A percentile compares a stretch with the other conserved stretches of the same genome.
Evolutionary conservation across 2,888 invertebrate species (phyloP).

Genomic region (Drosophila pegasa): DNA sequence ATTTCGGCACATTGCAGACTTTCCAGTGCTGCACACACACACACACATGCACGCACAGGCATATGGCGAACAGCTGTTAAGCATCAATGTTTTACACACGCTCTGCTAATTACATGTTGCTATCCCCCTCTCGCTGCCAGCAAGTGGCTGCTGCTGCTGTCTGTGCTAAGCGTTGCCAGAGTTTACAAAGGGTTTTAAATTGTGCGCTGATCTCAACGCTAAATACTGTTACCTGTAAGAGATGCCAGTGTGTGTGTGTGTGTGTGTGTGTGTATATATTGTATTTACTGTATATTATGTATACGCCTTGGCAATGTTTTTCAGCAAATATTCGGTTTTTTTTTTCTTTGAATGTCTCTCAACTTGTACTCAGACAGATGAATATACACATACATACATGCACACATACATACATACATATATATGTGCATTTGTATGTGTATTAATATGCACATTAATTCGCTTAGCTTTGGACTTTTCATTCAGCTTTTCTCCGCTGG

Average conservation of each 20-base stretch:
- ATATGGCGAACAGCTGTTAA: conserved; percentile 51
- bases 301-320: conserved; percentile 60
- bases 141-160: conserved; percentile 7
- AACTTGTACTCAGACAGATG: conserved; percentile 20
- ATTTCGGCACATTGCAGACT: conserved; percentile 8
- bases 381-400: background rate
- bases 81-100: conserved; percentile 18
- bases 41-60: conserved; percentile 12
- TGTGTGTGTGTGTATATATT: conserved; percentile 5
- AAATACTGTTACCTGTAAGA: conserved; percentile 33
- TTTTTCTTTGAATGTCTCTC: conserved; percentile 24
- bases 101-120: conserved; percentile 45
- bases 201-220: conserved; percentile 24
- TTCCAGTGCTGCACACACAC: conserved; percentile 1
- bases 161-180: conserved; percentile 25
- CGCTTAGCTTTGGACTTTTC: conserved; percentile 43
- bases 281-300: conserved; percentile 51
- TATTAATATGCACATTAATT: conserved; percentile 18
- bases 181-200: conserved; percentile 11
- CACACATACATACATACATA: background rate
- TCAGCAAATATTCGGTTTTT: conserved; percentile 57
- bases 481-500: conserved; percentile 58
- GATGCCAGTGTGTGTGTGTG: background rate
- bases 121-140: conserved; percentile 9
- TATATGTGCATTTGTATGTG: background rate